Conservation (phyloP, 2,888 invertebrate species). For the Drosophila eohydei region DNA sequence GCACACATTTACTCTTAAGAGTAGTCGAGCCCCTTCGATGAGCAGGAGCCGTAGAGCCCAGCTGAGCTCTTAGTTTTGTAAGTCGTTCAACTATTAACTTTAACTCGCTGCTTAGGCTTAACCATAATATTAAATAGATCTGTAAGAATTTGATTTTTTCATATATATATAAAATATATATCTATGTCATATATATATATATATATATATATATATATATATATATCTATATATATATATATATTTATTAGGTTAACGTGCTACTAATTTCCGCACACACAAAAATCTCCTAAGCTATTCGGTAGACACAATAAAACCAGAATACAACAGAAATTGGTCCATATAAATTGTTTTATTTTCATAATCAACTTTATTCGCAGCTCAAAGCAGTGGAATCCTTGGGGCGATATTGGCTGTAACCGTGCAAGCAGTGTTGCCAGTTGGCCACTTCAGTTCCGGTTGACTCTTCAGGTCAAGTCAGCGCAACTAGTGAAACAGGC, state of each 20-base stretch:
- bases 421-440: too few relatives aligned
- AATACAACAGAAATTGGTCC: not conserved
- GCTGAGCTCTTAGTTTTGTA: constrained; percentile 19
- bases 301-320: constrained; percentile 13
- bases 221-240: too few relatives aligned
- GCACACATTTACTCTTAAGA: constrained; percentile 18
- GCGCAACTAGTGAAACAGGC: too few relatives aligned
- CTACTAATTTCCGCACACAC: constrained; percentile 3
- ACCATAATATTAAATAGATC: constrained; percentile 17
- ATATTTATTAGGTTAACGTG: not conserved
- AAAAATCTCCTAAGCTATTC: constrained; percentile 19
- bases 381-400: too few relatives aligned
- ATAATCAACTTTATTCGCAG: not conserved
- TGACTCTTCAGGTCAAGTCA: too few relatives aligned
- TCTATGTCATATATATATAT: not conserved
- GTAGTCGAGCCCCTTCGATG: not conserved
- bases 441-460: too few relatives aligned
- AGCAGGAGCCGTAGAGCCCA: not conserved
- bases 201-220: too few relatives aligned
- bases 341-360: not conserved
- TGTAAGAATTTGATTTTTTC: not conserved
- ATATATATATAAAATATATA: not conserved
- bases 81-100: constrained; percentile 60
- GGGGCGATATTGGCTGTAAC: too few relatives aligned
- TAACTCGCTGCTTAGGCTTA: constrained; percentile 53